Evolutionary conservation across 2,113 vertebrate genomes (phyloP), one percentile per base, ranked within the genome.

Genomic region (Bubo blakistoni): DNA sequence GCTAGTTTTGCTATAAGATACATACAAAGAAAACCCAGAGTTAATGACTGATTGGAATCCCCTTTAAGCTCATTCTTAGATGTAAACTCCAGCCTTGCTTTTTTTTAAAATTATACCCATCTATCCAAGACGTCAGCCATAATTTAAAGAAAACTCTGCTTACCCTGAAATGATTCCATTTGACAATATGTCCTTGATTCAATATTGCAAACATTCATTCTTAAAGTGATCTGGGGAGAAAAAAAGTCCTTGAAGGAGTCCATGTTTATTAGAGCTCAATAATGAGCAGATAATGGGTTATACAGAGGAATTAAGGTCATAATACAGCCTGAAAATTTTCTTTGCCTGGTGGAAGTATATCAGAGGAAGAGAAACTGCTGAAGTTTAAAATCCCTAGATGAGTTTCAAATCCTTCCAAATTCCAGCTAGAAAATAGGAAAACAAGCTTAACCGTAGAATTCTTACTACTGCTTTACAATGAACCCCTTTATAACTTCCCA

Each of bases 361-460:
- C 61, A 85, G 88, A 94, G 49, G 61, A 79, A 91, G 42, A 92
- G 62, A 96, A 96, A 95, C 27, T 94, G 91, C 94, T 97, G 89
- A 94, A 94, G 70, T 94, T 96, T 95, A 86, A 96, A 86, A 96
- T 96, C 88, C 65, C 69, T 86, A 73, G 88, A 96, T 95, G 57
- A 95, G 25, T 95, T 96, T 84, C 72, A 92, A 94, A 95, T 94
- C 92, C 77, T 44, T 92, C 90, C n/a, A 94, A 67, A 86, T 79
- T 91, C 46, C 36, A 95, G 40, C 49, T 51, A 92, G 58, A 82
- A 95, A 97, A 91, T 9, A 44, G 55, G 78, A 83, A 95, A 95
- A 92, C 80, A 95, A 92, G 77, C 89, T 94, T 95, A 88, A 47
- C 51, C 30, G 29, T 59, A 18, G 70, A 82, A 86, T 73, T 76